phyloP scores from a whole-genome alignment of 2,797 vertebrate genomes.

The Novumbra hubbsi region DNA sequence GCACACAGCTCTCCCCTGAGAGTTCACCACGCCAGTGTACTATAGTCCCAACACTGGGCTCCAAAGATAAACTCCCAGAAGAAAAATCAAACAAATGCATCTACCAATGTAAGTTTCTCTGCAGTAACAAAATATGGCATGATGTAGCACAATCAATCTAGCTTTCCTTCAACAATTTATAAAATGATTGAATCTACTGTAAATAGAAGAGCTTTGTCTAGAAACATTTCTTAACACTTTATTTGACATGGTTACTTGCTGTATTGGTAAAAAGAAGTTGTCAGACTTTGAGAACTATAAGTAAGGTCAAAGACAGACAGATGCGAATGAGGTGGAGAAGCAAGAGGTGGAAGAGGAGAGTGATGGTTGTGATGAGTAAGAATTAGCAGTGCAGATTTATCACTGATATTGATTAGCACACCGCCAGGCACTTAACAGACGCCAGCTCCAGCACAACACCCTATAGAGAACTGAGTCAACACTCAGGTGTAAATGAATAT shows the following conservation, averaged over 20 bases:
- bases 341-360: slow-evolving; percentile 2
- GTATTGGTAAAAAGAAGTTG: not conserved
- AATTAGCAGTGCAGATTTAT: slow-evolving; percentile 33
- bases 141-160: not conserved
- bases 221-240: not conserved
- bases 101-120: slow-evolving; percentile 13
- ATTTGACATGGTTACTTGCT: not conserved
- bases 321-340: not conserved
- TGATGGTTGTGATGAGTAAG: slow-evolving; percentile 24
- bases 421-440: slow-evolving; percentile 24
- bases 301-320: not conserved
- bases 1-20: slow-evolving; percentile 21
- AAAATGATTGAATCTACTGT: not conserved
- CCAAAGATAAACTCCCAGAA: slow-evolving; percentile 18
- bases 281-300: not conserved
- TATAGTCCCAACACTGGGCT: slow-evolving; percentile 22
- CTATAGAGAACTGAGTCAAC: slow-evolving; percentile 26
- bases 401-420: slow-evolving; percentile 32
- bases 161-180: slow-evolving; percentile 3
- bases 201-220: not conserved
- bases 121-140: slow-evolving; percentile 6
- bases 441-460: slow-evolving; percentile 9
- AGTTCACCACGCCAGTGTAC: slow-evolving; percentile 23
- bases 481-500: slow-evolving; percentile 33
- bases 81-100: slow-evolving; percentile 16